phyloP scores from a whole-genome alignment of 2,113 vertebrate genomes.

The Corapipo altera region DNA sequence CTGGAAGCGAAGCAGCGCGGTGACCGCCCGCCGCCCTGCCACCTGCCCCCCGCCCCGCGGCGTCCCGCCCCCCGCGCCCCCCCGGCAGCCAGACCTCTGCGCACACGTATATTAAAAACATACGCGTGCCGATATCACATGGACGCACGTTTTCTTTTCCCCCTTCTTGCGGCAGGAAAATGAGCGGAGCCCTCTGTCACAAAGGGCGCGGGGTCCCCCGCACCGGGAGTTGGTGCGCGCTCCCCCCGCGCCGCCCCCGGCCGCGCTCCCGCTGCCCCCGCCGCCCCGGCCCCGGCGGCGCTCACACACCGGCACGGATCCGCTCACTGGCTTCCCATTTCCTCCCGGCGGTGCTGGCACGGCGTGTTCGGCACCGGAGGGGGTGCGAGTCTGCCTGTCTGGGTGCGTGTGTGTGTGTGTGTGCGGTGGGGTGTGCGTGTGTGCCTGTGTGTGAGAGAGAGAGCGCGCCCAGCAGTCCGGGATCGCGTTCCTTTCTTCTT shows the following conservation, averaged over 20 bases:
- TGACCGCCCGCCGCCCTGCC: too few species aligned
- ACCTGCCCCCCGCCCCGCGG: background rate
- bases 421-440: background rate
- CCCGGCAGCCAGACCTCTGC: background rate
- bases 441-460: background rate
- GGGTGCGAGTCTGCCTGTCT: background rate
- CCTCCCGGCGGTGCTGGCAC: background rate
- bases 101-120: background rate
- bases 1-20: too few species aligned
- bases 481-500: conserved; percentile 45
- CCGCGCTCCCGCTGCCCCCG: background rate
- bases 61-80: background rate
- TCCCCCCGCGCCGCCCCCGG: background rate
- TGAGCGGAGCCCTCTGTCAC: background rate
- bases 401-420: background rate
- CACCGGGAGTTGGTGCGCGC: background rate
- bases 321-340: conserved; percentile 1
- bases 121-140: background rate
- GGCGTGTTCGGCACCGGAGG: conserved; percentile 16
- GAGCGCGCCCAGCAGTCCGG: background rate
- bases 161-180: background rate
- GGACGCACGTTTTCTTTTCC: background rate
- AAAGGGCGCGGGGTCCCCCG: background rate
- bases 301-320: conserved; percentile 34
- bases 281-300: background rate